Base-by-base conservation (phyloP, 2,113 vertebrate species). In the Myocastor coypus region DNA sequence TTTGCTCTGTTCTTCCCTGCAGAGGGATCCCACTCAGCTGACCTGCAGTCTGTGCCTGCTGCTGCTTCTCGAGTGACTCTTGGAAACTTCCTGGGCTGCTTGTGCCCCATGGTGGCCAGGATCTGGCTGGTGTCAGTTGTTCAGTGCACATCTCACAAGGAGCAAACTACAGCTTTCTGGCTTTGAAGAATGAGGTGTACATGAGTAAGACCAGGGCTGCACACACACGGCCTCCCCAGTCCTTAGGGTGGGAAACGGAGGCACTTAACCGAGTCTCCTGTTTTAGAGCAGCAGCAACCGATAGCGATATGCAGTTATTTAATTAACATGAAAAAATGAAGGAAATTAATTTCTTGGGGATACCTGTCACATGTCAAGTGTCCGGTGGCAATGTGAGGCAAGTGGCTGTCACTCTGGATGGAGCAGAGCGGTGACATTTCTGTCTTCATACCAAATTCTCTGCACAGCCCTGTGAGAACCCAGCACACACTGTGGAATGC, bases 121-220 rank as follows among this genome's bases (percentile, higher is more conserved):
- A 46, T 4, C 71, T 20, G 0, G 50, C 3, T 14, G 4, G 16
- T 4, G n/a, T 50, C 0, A 3, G 13, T 0, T n/a, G 4, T 20
- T 19, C 20, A 7, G 3, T 3, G 57, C n/a, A 22, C 5, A 7
- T 26, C 1, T 16, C 0, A 0, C 34, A 77, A 77, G 11, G 46
- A 46, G 52, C 19, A 63, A n/a, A 57, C 57, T 1, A 16, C 0
- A 0, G 61, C 34, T 82, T 7, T 63, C 69, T 26, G 14, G 17
- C 19, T 6, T 6, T 28, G 20, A 50, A 34, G 14, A 63, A 55
- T 40, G 34, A 16, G 61, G 69, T 61, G 64, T n/a, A 26, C 26
- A n/a, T 20, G 32, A 2, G 1, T 17, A 28, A 78, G 42, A 19
- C 75, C 7, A 17, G 42, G 14, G 42, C 14, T 16, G 26, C 7